phyloP scores from a whole-genome alignment of 2,888 invertebrate species.

The Melikaiella ostensackeni region DNA sequence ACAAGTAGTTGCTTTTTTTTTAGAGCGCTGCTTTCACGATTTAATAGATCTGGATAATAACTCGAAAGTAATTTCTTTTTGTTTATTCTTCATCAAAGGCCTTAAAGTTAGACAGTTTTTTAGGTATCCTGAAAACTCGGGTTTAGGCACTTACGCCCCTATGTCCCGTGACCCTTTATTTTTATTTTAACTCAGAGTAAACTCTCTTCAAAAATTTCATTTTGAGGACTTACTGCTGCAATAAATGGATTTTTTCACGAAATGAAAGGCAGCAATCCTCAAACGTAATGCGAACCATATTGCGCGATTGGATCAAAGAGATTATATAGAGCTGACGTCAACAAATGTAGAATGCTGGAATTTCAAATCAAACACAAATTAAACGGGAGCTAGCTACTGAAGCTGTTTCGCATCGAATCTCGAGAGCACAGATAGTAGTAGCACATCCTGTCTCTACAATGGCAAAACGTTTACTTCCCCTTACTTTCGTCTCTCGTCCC shows the following conservation, averaged over 20 bases:
- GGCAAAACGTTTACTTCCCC: slow-evolving; percentile 51
- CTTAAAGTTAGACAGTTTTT: too few relatives aligned
- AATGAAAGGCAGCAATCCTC: neutral
- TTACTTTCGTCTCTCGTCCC: slow-evolving; percentile 43
- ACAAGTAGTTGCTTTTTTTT: too few relatives aligned
- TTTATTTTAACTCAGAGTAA: too few relatives aligned
- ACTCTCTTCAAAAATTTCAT: too few relatives aligned
- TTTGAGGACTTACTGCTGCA: neutral
- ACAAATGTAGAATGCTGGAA: neutral
- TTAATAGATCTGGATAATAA: too few relatives aligned
- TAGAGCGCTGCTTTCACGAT: too few relatives aligned
- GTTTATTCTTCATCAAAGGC: too few relatives aligned
- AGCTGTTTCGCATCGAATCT: neutral
- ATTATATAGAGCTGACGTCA: neutral
- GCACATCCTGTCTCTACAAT: slow-evolving; percentile 55
- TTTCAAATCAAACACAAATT: neutral
- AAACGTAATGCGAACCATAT: neutral
- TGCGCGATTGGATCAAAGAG: neutral
- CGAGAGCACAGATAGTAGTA: slow-evolving; percentile 46
- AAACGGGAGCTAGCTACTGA: neutral
- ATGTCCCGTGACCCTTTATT: too few relatives aligned
- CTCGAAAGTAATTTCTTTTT: too few relatives aligned
- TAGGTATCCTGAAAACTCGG: too few relatives aligned
- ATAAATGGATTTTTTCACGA: neutral
- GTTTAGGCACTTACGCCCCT: too few relatives aligned